A percentile compares a stretch with the other conserved stretches of the same genome.
Conservation (phyloP, 2,888 invertebrate genomes). For the Xanthia togata region DNA sequence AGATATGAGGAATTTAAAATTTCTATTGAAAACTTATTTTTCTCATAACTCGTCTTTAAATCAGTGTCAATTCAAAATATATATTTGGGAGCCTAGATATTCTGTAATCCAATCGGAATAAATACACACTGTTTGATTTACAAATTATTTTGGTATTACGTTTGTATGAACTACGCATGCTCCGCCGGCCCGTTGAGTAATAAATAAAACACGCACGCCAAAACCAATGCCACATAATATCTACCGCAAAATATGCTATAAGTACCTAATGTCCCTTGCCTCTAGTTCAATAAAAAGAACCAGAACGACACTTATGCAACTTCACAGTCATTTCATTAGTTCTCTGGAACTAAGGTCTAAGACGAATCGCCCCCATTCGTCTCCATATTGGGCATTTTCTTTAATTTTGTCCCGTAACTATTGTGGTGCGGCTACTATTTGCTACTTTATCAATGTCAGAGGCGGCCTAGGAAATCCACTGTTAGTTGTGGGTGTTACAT, state of each 20-base stretch:
- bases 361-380: slow-evolving; percentile 69
- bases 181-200: too few species aligned
- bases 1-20: too few species aligned
- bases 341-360: slow-evolving; percentile 46
- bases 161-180: too few species aligned
- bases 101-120: too few species aligned
- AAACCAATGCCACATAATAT: too few species aligned
- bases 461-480: slow-evolving; percentile 43
- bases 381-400: slow-evolving; percentile 68
- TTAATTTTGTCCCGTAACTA: slow-evolving; percentile 68
- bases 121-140: too few species aligned
- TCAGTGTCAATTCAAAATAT: too few species aligned
- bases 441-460: slow-evolving; percentile 63
- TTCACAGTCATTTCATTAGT: slow-evolving; percentile 52
- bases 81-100: too few species aligned
- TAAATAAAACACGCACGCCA: too few species aligned
- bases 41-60: too few species aligned
- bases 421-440: slow-evolving; percentile 49
- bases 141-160: too few species aligned
- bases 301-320: slow-evolving; percentile 28
- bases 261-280: neutral
- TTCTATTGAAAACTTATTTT: too few species aligned
- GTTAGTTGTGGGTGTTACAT: slow-evolving; percentile 7
- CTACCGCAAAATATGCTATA: neutral
- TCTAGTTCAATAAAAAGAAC: slow-evolving; percentile 13